Evolutionary conservation across 2,888 invertebrate genomes (phyloP).

Genomic region (Alloplasta piceator): DNA sequence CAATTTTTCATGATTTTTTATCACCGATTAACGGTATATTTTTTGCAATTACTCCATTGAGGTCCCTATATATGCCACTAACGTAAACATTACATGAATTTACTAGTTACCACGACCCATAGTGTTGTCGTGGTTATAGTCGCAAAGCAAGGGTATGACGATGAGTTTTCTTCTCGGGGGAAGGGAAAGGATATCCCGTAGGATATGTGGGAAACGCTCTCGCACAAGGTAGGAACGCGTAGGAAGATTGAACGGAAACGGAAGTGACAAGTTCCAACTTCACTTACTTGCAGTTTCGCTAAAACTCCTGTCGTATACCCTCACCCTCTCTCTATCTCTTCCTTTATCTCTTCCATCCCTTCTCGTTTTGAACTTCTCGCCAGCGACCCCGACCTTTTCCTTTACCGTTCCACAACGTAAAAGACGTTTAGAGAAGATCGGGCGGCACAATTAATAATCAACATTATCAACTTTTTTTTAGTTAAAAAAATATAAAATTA

Average conservation of each 20-base stretch:
- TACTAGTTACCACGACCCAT: neutral
- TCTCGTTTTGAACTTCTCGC: conserved; percentile 1
- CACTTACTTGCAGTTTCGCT: conserved; percentile 63
- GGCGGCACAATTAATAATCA: neutral
- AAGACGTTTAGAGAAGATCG: neutral
- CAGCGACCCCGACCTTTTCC: neutral
- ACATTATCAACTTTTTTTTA: neutral
- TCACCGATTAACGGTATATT: too few species aligned
- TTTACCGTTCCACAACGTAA: neutral
- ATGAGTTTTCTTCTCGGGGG: neutral
- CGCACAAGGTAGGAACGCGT: conserved; percentile 47
- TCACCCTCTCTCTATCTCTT: conserved; percentile 33
- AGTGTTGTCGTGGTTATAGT: conserved; percentile 8
- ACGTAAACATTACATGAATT: neutral
- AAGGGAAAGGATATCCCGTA: neutral
- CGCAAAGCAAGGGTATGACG: conserved; percentile 1
- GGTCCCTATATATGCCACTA: too few species aligned
- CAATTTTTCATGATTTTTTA: too few species aligned
- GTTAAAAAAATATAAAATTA: neutral
- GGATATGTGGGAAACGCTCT: conserved; percentile 45
- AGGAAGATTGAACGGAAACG: conserved; percentile 72
- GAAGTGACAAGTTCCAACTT: conserved; percentile 75
- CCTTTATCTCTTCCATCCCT: conserved; percentile 51
- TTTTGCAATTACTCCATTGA: too few species aligned
- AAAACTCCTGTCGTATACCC: conserved; percentile 14